These are phyloP conservation scores for Hydrolagus affinis DNA, from an alignment of 2,113 vertebrate species.

Conservation along the genomic window DNA sequence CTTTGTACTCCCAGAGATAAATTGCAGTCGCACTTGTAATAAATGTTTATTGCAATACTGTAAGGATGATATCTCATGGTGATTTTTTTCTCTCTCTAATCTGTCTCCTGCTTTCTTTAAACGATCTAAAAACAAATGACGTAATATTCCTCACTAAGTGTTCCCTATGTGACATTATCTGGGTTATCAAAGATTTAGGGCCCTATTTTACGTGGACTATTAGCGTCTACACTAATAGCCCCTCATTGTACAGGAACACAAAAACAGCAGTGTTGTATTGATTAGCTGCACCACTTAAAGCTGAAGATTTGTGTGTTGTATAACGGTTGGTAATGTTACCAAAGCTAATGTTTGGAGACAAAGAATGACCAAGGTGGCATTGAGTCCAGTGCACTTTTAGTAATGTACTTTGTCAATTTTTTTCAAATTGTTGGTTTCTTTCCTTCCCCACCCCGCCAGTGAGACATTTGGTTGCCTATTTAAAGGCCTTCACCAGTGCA, in stretches of 20 bases:
- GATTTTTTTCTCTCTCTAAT: background rate
- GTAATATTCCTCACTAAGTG: background rate
- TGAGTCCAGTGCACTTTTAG: too few relatives aligned
- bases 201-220: background rate
- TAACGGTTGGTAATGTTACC: background rate
- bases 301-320: background rate
- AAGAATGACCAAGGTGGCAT: background rate
- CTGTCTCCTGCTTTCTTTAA: background rate
- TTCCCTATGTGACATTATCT: background rate
- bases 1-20: background rate
- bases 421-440: too few relatives aligned
- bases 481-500: too few relatives aligned
- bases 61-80: background rate
- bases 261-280: background rate
- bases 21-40: background rate
- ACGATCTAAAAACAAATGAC: background rate
- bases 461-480: too few relatives aligned
- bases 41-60: background rate
- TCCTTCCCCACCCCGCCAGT: too few relatives aligned
- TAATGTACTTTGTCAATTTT: too few relatives aligned
- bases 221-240: background rate
- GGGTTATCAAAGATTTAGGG: background rate
- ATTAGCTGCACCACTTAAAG: background rate
- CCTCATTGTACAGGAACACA: background rate
- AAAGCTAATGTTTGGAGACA: background rate